A percentile compares a stretch with the other conserved stretches of the same genome.
These are phyloP conservation scores for Pristionchus mayeri DNA, from an alignment of 2,888 invertebrate species.

Conservation along the genomic window DNA sequence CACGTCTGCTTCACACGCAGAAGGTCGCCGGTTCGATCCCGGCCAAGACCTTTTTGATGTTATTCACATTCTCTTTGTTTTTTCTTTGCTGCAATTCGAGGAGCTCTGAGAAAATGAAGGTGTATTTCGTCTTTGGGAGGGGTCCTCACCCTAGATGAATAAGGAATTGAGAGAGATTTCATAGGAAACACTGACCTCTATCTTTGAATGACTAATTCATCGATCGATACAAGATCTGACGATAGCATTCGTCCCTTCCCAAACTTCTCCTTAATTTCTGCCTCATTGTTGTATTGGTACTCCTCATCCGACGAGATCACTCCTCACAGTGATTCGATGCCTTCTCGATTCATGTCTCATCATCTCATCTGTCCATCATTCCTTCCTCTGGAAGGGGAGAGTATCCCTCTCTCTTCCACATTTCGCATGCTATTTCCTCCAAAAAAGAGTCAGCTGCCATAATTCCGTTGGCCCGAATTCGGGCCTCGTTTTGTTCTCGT, in stretches of 20 bases:
- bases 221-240: too few relatives aligned
- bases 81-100: slow-evolving; percentile 5
- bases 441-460: slow-evolving; percentile 6
- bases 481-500: slow-evolving; percentile 20
- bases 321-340: too few relatives aligned
- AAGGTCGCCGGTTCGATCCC: slow-evolving; percentile 61
- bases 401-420: neutral
- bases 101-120: neutral
- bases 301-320: too few relatives aligned
- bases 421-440: neutral
- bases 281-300: too few relatives aligned
- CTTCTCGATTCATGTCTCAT: neutral
- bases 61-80: neutral
- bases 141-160: neutral
- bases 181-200: neutral
- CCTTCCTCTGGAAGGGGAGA: too few relatives aligned
- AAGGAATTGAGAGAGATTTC: neutral
- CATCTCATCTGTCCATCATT: neutral
- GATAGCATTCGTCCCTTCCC: neutral
- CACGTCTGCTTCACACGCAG: slow-evolving; percentile 62
- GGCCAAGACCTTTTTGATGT: slow-evolving; percentile 49
- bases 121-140: neutral
- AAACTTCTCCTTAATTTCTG: too few relatives aligned
- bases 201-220: too few relatives aligned
- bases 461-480: neutral